Conservation (phyloP, 2,888 invertebrate genomes). For the Nomada goodeniana region DNA sequence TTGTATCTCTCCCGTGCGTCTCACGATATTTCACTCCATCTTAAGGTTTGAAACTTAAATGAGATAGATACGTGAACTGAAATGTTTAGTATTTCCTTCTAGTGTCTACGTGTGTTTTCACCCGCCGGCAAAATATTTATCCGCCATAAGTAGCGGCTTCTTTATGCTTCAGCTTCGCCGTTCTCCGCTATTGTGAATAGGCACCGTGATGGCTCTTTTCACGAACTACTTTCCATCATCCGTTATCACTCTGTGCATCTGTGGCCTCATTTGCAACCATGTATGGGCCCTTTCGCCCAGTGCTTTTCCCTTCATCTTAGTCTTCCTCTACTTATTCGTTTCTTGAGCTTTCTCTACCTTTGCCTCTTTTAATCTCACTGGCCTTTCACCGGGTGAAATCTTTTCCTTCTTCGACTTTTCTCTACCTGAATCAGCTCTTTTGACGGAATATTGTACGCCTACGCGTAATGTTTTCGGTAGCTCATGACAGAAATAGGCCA, state of each 20-base stretch:
- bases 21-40: too few relatives aligned
- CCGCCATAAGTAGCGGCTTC: constrained; percentile 46
- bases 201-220: constrained; percentile 78
- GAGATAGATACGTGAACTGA: neutral
- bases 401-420: constrained; percentile 28
- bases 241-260: constrained; percentile 79
- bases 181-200: constrained; percentile 58
- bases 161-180: constrained; percentile 39
- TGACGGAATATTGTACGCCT: constrained; percentile 5
- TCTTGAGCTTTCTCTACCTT: constrained; percentile 53
- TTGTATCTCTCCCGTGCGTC: too few relatives aligned
- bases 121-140: constrained; percentile 52
- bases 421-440: constrained; percentile 15
- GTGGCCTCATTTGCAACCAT: constrained; percentile 81
- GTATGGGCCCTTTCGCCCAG: constrained; percentile 70
- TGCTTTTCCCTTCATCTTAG: constrained; percentile 38
- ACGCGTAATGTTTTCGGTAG: neutral
- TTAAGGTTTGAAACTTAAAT: neutral
- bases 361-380: constrained; percentile 49
- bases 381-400: constrained; percentile 44
- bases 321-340: constrained; percentile 56
- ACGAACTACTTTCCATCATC: constrained; percentile 79
- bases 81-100: constrained; percentile 7
- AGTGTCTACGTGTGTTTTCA: constrained; percentile 22
- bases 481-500: neutral